Evolutionary conservation across 2,113 vertebrate species (phyloP).

Genomic region (Eulemur rufifrons): DNA sequence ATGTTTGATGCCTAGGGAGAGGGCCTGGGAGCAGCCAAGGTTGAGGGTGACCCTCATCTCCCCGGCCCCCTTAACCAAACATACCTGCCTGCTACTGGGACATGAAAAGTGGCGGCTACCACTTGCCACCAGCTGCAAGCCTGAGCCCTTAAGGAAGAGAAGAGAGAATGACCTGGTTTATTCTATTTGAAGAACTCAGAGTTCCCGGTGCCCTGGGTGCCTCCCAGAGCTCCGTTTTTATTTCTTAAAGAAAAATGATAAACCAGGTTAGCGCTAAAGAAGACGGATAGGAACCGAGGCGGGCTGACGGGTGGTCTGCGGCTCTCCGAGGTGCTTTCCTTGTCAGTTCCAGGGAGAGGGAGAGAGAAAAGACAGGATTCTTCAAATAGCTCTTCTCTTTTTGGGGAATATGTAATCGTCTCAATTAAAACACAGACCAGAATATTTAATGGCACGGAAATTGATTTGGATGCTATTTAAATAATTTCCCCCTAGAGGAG

Average conservation of each 20-base stretch:
- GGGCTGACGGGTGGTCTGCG: not conserved
- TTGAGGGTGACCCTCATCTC: not conserved
- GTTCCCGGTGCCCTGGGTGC: not conserved
- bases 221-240: constrained; percentile 43
- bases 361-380: not conserved
- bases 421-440: constrained; percentile 78
- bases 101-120: not conserved
- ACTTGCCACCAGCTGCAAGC: not conserved
- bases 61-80: not conserved
- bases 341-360: not conserved
- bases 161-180: constrained; percentile 50
- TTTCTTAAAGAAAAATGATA: constrained; percentile 63
- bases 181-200: constrained; percentile 41
- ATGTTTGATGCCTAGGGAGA: not conserved
- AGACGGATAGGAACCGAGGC: not conserved
- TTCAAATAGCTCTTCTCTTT: constrained; percentile 70
- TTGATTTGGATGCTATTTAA: constrained; percentile 77
- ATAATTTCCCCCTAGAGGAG: constrained; percentile 66
- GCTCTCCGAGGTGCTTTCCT: not conserved
- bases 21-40: not conserved
- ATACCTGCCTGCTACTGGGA: not conserved
- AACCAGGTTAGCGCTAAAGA: constrained; percentile 39
- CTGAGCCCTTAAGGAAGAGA: not conserved
- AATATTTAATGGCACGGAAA: constrained; percentile 79
- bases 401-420: constrained; percentile 65